phyloP scores from a whole-genome alignment of 1,140 invertebrate genomes.

The Tyrophagus putrescentiae region DNA sequence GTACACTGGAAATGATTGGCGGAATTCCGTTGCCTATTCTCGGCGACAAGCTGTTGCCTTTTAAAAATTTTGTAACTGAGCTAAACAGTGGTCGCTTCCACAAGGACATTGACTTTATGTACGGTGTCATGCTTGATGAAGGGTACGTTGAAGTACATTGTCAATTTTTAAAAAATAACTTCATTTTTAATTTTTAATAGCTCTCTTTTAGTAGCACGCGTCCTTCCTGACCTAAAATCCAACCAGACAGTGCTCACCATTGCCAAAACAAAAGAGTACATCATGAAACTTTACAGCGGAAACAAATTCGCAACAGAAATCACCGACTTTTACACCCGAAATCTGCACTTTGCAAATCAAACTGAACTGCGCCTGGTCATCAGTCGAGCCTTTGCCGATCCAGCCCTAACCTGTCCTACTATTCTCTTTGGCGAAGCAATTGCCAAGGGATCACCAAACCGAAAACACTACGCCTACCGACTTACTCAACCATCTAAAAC shows the following conservation, averaged over 20 bases:
- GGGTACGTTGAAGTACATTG: neutral
- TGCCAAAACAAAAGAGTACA: neutral
- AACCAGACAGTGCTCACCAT: neutral
- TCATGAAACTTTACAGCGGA: neutral
- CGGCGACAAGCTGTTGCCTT: neutral
- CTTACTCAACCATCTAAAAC: too few relatives aligned
- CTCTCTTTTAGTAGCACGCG: neutral
- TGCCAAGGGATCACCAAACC: neutral
- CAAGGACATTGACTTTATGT: neutral
- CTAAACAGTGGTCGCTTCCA: neutral
- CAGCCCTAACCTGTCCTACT: neutral
- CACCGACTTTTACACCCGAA: neutral
- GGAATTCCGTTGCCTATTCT: neutral
- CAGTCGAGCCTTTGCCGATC: neutral
- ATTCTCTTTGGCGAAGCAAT: neutral
- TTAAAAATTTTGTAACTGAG: too few relatives aligned
- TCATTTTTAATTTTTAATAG: too few relatives aligned
- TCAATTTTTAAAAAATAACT: neutral
- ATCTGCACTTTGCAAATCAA: neutral
- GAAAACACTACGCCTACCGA: neutral
- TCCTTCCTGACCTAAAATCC: neutral
- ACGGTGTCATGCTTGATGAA: neutral
- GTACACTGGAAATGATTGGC: neutral
- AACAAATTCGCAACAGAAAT: neutral
- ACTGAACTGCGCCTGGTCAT: neutral